phyloP scores from a whole-genome alignment of 2,888 invertebrate genomes.

The Hesperia comma region DNA sequence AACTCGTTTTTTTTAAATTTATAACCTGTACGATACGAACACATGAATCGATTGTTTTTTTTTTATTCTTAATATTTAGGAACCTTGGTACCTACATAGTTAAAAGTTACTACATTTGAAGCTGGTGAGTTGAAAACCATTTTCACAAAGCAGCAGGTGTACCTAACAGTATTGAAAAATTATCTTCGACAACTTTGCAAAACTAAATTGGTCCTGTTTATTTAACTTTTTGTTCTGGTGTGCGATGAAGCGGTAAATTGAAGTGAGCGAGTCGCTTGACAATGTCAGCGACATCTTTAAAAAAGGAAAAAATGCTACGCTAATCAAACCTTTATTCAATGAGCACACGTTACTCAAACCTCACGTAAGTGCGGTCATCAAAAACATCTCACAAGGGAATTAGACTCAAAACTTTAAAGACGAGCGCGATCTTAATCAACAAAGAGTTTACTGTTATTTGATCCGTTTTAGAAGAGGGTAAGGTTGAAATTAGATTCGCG shows the following conservation, averaged over 20 bases:
- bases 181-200: conserved; percentile 15
- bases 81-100: too few species aligned
- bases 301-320: conserved; percentile 3
- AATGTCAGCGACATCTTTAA: conserved; percentile 9
- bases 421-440: conserved; percentile 11
- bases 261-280: conserved; percentile 24
- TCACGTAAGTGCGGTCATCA: neutral
- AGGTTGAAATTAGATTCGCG: conserved; percentile 5
- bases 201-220: conserved; percentile 16
- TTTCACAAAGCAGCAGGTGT: neutral
- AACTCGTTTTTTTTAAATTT: too few species aligned
- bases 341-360: neutral
- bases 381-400: neutral
- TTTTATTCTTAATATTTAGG: too few species aligned
- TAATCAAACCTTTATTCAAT: conserved; percentile 7
- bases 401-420: neutral
- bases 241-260: conserved; percentile 30
- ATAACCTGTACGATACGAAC: too few species aligned
- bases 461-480: neutral
- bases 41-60: too few species aligned
- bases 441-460: conserved; percentile 3
- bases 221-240: conserved; percentile 25
- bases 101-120: too few species aligned
- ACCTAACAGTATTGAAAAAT: neutral
- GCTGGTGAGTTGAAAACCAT: too few species aligned